Evolutionary conservation across 1,140 invertebrate species (phyloP).

Genomic region (Sycophaga agraensis): DNA sequence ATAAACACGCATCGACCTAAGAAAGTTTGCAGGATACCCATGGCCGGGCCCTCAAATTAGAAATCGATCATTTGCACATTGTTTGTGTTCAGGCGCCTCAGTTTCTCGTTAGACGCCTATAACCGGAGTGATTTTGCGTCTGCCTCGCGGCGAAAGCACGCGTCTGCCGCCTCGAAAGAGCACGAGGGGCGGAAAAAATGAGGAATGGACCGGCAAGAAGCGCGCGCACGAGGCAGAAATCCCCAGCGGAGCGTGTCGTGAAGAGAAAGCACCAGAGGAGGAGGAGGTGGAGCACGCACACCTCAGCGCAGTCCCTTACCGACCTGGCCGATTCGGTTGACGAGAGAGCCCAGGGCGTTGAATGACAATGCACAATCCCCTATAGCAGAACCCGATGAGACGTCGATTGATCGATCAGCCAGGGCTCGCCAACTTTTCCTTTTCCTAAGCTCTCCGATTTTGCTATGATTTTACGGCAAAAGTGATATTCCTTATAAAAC

Average conservation of each 20-base stretch:
- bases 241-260: conserved; percentile 52
- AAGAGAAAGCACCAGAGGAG: conserved; percentile 48
- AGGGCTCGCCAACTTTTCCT: too few species aligned
- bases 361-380: too few species aligned
- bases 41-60: neutral
- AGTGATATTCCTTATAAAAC: conserved; percentile 13
- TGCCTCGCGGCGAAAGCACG: neutral
- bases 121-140: too few species aligned
- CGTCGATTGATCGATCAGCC: too few species aligned
- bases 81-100: neutral
- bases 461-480: neutral
- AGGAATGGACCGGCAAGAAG: conserved; percentile 1
- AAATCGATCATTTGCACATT: conserved; percentile 18
- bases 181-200: neutral
- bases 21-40: too few species aligned
- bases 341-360: too few species aligned
- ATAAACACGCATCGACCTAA: too few species aligned
- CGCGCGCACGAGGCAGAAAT: conserved; percentile 26
- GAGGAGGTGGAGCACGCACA: conserved; percentile 40
- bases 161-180: neutral
- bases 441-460: too few species aligned
- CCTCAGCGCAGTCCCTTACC: conserved; percentile 25
- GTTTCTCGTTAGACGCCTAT: too few species aligned
- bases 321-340: too few species aligned
- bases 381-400: too few species aligned